Evolutionary conservation across 2,888 invertebrate genomes (phyloP), one percentile per base, ranked within the genome.

Genomic region (Anoncus sp.): DNA sequence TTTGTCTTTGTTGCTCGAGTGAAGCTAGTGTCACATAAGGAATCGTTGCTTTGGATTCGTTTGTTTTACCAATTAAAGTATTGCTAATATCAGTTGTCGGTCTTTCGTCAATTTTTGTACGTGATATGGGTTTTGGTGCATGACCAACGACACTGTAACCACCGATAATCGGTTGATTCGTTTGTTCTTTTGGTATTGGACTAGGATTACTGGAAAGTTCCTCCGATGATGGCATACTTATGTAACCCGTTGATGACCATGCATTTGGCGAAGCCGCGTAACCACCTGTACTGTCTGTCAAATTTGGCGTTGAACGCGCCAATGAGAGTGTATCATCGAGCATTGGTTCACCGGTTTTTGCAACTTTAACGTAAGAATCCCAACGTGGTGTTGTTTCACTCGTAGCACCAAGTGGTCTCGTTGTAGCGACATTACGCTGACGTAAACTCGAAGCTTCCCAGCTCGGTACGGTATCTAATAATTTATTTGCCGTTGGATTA

Each of bases 271-370:
- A 89, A 0, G 86, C 79, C 22, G 87, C 82, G 14, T 84, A 88
- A 1, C 88, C 85, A 0, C 87, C 85, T 0, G 86, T 82, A 12
- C 82, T 84, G 12, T 91, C 90, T 0, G 88, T 89, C 24, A 91
- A 82, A 79, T 91, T 91, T 2, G 91, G 90, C 10, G 91, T 89
- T 12, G 91, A 90, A 14, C 89, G 87, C 4, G 90, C 88, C n/a
- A 90, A 75, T 0, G 91, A 90, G 1, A 87, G 77, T 0, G 85
- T 81, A n/a, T 90, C 91, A 14, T 84, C 83, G 3, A 86, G 66
- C 1, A 81, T 77, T 0, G 86, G 81, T 35, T 90, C 87, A 9
- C 86, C 85, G 4, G 85, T 82, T 51, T 90, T 89, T 3, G 86
- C 82, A 6, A 88, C 86, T 70, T 90, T 90, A 3, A 87, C 87